Percentiles rank a stretch among this genome's conserved stretches.
These are phyloP conservation scores for Neosalanx taihuensis DNA, from an alignment of 2,797 vertebrate species.

Conservation along the genomic window DNA sequence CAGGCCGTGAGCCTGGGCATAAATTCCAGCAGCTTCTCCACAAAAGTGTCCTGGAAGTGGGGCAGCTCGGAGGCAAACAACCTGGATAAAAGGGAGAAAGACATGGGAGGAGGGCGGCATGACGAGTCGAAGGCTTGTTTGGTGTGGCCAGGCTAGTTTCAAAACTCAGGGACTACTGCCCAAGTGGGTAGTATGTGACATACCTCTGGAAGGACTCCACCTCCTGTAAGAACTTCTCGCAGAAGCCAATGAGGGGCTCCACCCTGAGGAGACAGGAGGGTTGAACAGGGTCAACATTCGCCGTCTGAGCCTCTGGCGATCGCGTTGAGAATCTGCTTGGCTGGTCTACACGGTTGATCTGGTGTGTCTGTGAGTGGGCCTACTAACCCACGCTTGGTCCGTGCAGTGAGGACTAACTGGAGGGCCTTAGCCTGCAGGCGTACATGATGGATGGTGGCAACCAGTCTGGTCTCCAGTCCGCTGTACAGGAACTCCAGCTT, in stretches of 20 bases:
- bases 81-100: neutral
- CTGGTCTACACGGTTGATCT: neutral
- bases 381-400: conserved; percentile 84
- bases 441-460: conserved; percentile 91
- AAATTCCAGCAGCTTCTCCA: conserved; percentile 88
- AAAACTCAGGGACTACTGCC: too few relatives aligned
- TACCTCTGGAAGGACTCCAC: conserved; percentile 94
- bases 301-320: too few relatives aligned
- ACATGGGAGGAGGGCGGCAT: neutral
- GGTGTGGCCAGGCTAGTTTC: too few relatives aligned
- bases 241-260: conserved; percentile 84
- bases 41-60: conserved; percentile 92
- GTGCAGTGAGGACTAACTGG: conserved; percentile 86
- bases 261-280: conserved; percentile 66
- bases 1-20: conserved; percentile 89
- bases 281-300: neutral
- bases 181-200: neutral
- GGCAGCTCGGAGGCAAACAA: conserved; percentile 78
- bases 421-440: conserved; percentile 91
- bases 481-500: conserved; percentile 98
- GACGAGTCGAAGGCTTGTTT: too few relatives aligned
- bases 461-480: conserved; percentile 83
- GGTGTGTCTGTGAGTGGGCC: conserved; percentile 5
- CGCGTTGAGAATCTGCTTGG: too few relatives aligned
- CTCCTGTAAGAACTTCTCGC: conserved; percentile 93